Conservation (phyloP, 2,888 invertebrate species). For the Brachynemurus nebulosus region DNA sequence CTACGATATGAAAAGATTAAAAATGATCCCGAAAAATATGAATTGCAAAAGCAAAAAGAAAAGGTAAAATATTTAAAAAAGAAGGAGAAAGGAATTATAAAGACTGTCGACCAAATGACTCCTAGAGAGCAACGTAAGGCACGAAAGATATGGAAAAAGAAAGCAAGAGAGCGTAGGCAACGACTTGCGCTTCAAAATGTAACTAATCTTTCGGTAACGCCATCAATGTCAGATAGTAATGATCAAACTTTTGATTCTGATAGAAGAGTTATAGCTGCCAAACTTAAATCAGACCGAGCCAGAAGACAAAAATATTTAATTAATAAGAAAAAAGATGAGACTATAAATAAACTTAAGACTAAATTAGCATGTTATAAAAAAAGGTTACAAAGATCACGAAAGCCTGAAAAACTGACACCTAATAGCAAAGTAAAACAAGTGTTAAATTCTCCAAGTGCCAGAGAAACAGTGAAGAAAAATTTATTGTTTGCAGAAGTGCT, state of each 20-base stretch:
- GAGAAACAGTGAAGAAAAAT: conserved; percentile 16
- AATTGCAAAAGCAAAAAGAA: too few relatives aligned
- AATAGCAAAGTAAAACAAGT: conserved; percentile 13
- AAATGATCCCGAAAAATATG: too few relatives aligned
- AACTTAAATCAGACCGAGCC: background rate
- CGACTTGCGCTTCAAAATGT: background rate
- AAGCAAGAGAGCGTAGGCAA: too few relatives aligned
- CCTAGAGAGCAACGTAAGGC: too few relatives aligned
- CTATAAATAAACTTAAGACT: conserved; percentile 6
- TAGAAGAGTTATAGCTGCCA: background rate
- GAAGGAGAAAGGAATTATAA: too few relatives aligned
- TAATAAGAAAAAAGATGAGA: conserved; percentile 5
- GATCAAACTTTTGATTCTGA: background rate
- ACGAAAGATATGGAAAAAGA: too few relatives aligned
- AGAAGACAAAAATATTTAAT: background rate
- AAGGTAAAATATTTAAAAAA: too few relatives aligned
- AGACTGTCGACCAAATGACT: too few relatives aligned
- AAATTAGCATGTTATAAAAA: conserved; percentile 8
- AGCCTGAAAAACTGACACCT: conserved; percentile 15
- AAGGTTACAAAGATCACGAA: conserved; percentile 5
- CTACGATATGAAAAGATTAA: too few relatives aligned
- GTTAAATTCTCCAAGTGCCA: conserved; percentile 12
- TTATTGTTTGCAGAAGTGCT: conserved; percentile 14
- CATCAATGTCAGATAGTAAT: background rate
- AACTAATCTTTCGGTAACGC: background rate